These are phyloP conservation scores for Corbicula japonica DNA, from an alignment of 2,888 invertebrate genomes.

Conservation along the genomic window DNA sequence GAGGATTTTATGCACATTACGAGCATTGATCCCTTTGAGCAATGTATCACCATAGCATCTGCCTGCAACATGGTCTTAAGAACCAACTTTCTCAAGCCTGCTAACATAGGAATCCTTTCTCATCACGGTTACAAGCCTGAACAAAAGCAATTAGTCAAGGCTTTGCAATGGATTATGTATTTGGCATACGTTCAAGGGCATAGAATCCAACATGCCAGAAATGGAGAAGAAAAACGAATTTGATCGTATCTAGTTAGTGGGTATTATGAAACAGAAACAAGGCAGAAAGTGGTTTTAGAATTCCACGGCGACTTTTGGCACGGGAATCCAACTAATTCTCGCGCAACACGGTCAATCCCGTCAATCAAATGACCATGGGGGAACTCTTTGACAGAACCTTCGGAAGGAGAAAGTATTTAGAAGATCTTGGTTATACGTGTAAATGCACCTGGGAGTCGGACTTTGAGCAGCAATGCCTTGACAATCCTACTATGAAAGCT, in stretches of 20 bases:
- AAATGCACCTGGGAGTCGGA: slow-evolving; percentile 71
- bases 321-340: background rate
- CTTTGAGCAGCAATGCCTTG: slow-evolving; percentile 51
- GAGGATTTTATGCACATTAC: slow-evolving; percentile 11
- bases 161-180: slow-evolving; percentile 13
- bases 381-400: slow-evolving; percentile 6
- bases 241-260: background rate
- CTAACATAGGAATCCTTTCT: background rate
- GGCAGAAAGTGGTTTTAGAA: slow-evolving; percentile 9
- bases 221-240: slow-evolving; percentile 6
- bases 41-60: slow-evolving; percentile 55
- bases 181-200: background rate
- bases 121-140: slow-evolving; percentile 12
- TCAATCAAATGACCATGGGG: slow-evolving; percentile 8
- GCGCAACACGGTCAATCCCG: background rate
- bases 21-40: slow-evolving; percentile 50
- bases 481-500: slow-evolving; percentile 37
- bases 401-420: slow-evolving; percentile 1
- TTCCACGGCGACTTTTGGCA: slow-evolving; percentile 17
- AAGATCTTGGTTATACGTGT: slow-evolving; percentile 31
- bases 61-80: slow-evolving; percentile 48
- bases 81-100: slow-evolving; percentile 33
- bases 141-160: background rate
- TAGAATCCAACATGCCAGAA: slow-evolving; percentile 5
- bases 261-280: background rate